Percentiles rank a stretch among this genome's conserved stretches.
Conservation (phyloP, 1,140 invertebrate genomes). For the Conus betulinus region DNA sequence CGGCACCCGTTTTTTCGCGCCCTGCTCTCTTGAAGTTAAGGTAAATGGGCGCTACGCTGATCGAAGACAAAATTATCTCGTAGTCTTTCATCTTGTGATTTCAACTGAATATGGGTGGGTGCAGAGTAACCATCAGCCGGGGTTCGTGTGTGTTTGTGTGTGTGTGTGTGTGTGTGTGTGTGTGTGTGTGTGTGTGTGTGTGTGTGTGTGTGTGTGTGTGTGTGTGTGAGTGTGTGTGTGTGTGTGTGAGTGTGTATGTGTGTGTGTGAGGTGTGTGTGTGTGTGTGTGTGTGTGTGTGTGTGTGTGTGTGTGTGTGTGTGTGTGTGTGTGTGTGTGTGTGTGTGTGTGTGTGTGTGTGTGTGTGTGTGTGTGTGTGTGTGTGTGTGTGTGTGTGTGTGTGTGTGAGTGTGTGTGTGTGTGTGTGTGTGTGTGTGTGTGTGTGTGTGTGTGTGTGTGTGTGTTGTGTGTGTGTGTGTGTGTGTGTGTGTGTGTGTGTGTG, state of each 20-base stretch:
- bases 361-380: conserved; percentile 25
- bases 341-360: conserved; percentile 10
- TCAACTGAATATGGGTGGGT: no score
- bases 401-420: conserved; percentile 10
- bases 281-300: conserved; percentile 15
- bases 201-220: background rate
- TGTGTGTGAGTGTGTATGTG: background rate
- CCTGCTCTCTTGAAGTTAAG: no score
- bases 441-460: conserved; percentile 1
- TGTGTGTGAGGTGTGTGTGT: background rate
- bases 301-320: conserved; percentile 11
- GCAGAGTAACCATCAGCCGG: no score
- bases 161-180: no score
- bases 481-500: conserved; percentile 18
- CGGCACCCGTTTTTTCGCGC: no score
- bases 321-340: background rate
- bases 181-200: no score
- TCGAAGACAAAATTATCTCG: no score
- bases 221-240: background rate
- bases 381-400: conserved; percentile 4
- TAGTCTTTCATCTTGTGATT: no score
- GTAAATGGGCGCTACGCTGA: no score
- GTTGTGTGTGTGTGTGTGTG: conserved; percentile 1
- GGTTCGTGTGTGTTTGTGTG: no score
- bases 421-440: background rate